A percentile compares a stretch with the other conserved stretches of the same genome.
These are phyloP conservation scores for Zeus faber DNA, from an alignment of 2,113 vertebrate genomes.

Conservation along the genomic window DNA sequence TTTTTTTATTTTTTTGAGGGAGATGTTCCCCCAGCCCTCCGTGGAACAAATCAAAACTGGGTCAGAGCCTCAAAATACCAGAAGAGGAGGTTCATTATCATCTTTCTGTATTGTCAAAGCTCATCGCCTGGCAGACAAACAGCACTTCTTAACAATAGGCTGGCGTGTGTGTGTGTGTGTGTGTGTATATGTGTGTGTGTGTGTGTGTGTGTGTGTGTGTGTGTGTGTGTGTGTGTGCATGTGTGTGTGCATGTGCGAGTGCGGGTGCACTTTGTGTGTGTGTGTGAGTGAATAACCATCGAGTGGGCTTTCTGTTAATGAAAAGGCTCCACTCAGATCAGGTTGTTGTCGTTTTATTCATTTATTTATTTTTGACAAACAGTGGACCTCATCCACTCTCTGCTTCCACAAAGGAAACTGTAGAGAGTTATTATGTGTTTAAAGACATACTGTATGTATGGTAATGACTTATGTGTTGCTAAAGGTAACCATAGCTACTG, in stretches of 20 bases:
- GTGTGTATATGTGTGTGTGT: slow-evolving; percentile 20
- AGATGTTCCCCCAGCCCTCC: slow-evolving; percentile 31
- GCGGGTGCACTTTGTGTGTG: background rate
- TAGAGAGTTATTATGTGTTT: no score
- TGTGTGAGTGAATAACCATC: no score
- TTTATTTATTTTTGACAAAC: no score
- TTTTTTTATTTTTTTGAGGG: slow-evolving; percentile 33
- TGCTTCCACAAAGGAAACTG: no score
- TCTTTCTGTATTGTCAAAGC: slow-evolving; percentile 52
- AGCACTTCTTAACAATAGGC: slow-evolving; percentile 52
- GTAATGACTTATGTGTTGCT: no score
- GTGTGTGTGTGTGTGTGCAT: background rate
- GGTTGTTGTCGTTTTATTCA: no score
- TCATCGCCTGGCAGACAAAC: slow-evolving; percentile 45
- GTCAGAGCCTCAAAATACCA: slow-evolving; percentile 67
- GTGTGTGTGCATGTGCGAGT: slow-evolving; percentile 29
- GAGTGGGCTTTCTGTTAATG: no score
- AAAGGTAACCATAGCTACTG: no score
- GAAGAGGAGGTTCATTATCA: slow-evolving; percentile 57
- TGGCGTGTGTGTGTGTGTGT: slow-evolving; percentile 37
- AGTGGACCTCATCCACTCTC: no score
- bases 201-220: slow-evolving; percentile 8
- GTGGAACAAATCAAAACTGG: slow-evolving; percentile 64
- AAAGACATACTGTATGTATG: no score
- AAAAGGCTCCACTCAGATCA: no score